These are phyloP conservation scores for Epizoanthus scotinus DNA, from an alignment of 92 coral and sea anemone genomes.

Conservation along the genomic window DNA sequence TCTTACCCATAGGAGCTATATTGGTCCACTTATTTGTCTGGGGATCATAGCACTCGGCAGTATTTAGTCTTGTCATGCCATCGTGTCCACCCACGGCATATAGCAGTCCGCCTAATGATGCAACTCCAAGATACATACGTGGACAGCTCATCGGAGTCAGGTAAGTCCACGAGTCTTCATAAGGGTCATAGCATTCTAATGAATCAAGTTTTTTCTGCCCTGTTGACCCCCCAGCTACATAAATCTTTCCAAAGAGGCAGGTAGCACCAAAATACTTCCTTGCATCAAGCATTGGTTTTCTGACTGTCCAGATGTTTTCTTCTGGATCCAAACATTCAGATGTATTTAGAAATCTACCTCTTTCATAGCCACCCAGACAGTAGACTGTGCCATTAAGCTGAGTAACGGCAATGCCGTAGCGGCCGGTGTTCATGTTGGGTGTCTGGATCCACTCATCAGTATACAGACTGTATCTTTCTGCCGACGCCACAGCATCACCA, in stretches of 20 bases:
- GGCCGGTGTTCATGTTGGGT: conserved; percentile 70
- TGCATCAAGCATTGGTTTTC: conserved; percentile 72
- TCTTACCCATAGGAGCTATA: conserved; percentile 85
- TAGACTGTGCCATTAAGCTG: conserved; percentile 82
- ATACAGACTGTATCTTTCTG: conserved; percentile 86
- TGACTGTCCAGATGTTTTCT: conserved; percentile 66
- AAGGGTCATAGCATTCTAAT: conserved; percentile 88
- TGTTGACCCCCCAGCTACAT: conserved; percentile 90
- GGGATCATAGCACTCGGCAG: conserved; percentile 94
- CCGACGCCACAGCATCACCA: conserved; percentile 76
- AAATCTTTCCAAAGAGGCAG: conserved; percentile 81
- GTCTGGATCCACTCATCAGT: conserved; percentile 84
- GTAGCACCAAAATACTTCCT: conserved; percentile 95
- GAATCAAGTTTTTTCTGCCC: conserved; percentile 73
- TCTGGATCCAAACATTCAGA: conserved; percentile 81
- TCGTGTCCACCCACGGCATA: conserved; percentile 98
- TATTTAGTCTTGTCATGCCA: conserved; percentile 74
- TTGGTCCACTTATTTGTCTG: conserved; percentile 86
- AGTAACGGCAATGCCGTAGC: conserved; percentile 89
- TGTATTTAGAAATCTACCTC: conserved; percentile 69
- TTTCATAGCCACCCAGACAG: conserved; percentile 90
- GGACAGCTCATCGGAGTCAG: conserved; percentile 74
- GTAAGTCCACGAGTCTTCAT: conserved; percentile 67
- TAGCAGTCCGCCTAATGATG: conserved; percentile 77
- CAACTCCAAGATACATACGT: conserved; percentile 91